phyloP scores from a whole-genome alignment of 2,797 vertebrate genomes.

The Coregonus sp. region DNA sequence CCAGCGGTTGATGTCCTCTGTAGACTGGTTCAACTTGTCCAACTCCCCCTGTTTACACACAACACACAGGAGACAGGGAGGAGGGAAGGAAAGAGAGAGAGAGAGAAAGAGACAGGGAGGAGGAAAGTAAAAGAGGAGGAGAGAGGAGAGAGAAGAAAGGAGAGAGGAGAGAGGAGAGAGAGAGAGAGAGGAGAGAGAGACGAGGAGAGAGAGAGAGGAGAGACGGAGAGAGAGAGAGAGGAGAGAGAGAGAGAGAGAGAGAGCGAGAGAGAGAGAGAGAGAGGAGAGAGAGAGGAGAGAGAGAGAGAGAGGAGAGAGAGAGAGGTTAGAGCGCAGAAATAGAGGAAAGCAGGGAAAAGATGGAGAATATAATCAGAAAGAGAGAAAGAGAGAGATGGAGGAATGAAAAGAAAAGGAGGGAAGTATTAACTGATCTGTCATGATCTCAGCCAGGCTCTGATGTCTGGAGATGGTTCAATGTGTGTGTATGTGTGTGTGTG shows the following conservation, averaged over 20 bases:
- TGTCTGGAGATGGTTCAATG: constrained; percentile 16
- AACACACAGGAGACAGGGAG: constrained; percentile 37
- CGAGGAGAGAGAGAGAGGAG: no score
- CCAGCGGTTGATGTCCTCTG: constrained; percentile 94
- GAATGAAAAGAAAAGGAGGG: background rate
- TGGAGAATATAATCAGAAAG: background rate
- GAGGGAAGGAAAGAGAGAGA: constrained; percentile 25
- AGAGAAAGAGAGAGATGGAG: background rate
- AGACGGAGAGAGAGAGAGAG: background rate
- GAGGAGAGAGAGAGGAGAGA: no score
- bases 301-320: no score
- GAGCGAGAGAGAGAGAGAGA: no score
- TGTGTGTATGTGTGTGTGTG: no score
- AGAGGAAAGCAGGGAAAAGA: no score
- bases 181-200: background rate
- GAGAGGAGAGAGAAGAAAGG: no score
- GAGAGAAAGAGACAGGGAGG: background rate
- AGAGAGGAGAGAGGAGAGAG: background rate
- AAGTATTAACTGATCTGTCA: constrained; percentile 1
- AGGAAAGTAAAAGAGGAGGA: background rate
- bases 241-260: constrained; percentile 24
- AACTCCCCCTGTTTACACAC: constrained; percentile 86
- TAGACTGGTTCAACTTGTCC: constrained; percentile 97
- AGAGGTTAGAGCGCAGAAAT: no score
- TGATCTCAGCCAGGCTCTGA: background rate